Evolutionary conservation across 2,888 invertebrate species (phyloP).

Genomic region (Notodonta dromedarius): DNA sequence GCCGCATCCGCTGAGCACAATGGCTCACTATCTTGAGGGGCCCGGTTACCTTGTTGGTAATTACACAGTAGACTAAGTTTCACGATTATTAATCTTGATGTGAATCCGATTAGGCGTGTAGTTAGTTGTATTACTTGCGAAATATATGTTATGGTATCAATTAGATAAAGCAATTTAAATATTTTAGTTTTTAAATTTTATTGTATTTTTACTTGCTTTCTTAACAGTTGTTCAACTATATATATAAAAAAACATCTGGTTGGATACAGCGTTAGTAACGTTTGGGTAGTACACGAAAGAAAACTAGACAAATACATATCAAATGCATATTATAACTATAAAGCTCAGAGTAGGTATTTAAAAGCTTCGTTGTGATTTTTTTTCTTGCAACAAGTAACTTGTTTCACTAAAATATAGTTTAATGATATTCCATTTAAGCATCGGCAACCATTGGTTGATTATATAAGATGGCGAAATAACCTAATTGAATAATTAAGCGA

Average conservation of each 20-base stretch:
- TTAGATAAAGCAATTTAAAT: too few species aligned
- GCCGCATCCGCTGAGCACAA: slow-evolving; percentile 77
- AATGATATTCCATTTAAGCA: not conserved
- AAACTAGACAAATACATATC: too few species aligned
- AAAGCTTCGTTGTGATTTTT: too few species aligned
- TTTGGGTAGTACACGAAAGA: too few species aligned
- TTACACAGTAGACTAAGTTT: slow-evolving; percentile 45
- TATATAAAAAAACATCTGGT: too few species aligned
- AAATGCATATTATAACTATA: too few species aligned
- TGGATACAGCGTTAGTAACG: too few species aligned
- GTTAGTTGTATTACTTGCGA: not conserved
- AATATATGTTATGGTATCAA: not conserved
- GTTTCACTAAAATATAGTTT: not conserved
- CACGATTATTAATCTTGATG: slow-evolving; percentile 17
- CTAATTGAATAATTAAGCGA: slow-evolving; percentile 8
- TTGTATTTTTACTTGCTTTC: too few species aligned
- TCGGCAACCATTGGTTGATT: not conserved
- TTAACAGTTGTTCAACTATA: too few species aligned
- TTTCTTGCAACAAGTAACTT: not conserved
- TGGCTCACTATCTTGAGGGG: slow-evolving; percentile 58
- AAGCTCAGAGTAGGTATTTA: too few species aligned
- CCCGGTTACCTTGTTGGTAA: slow-evolving; percentile 28
- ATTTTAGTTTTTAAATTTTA: too few species aligned
- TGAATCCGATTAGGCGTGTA: slow-evolving; percentile 5
- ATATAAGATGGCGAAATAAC: not conserved